These are phyloP conservation scores for Mya arenaria DNA, from an alignment of 1,140 invertebrate species.

Conservation along the genomic window DNA sequence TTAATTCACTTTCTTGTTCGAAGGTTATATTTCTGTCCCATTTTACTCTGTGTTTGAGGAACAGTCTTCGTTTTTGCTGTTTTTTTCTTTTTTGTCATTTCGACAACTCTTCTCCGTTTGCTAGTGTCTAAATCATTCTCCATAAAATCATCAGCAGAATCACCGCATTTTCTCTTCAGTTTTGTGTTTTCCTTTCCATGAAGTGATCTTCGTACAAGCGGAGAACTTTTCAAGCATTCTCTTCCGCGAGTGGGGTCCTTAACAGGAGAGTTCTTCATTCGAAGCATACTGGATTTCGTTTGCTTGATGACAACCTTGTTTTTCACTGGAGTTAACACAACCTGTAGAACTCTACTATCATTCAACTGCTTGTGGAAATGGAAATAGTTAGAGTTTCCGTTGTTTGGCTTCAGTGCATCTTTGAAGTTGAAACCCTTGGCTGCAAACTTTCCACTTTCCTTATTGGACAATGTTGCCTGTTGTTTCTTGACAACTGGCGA, in stretches of 20 bases:
- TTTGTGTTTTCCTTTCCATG: background rate
- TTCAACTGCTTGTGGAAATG: constrained; percentile 36
- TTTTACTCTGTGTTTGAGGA: background rate
- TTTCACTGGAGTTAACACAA: constrained; percentile 67
- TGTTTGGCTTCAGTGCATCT: constrained; percentile 31
- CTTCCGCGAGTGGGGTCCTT: constrained; percentile 55
- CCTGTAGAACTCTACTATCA: constrained; percentile 64
- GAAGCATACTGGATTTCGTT: constrained; percentile 70
- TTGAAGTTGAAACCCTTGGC: constrained; percentile 38
- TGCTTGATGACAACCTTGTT: constrained; percentile 64
- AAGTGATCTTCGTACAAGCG: background rate
- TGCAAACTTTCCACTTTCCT: background rate
- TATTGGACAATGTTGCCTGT: too few species aligned
- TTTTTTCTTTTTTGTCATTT: background rate
- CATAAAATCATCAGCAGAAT: background rate
- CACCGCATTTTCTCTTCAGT: constrained; percentile 41
- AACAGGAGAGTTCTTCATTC: constrained; percentile 65
- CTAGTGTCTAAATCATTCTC: constrained; percentile 47
- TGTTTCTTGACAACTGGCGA: background rate
- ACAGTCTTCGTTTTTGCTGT: constrained; percentile 28
- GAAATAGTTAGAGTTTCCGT: background rate
- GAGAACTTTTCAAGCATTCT: constrained; percentile 21
- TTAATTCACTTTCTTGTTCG: constrained; percentile 55
- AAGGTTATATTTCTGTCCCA: constrained; percentile 58
- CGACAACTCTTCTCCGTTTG: constrained; percentile 51